A percentile compares a stretch with the other conserved stretches of the same genome.
Evolutionary conservation across 2,797 vertebrate species (phyloP).

Genomic region (Tiaroga cobitis): DNA sequence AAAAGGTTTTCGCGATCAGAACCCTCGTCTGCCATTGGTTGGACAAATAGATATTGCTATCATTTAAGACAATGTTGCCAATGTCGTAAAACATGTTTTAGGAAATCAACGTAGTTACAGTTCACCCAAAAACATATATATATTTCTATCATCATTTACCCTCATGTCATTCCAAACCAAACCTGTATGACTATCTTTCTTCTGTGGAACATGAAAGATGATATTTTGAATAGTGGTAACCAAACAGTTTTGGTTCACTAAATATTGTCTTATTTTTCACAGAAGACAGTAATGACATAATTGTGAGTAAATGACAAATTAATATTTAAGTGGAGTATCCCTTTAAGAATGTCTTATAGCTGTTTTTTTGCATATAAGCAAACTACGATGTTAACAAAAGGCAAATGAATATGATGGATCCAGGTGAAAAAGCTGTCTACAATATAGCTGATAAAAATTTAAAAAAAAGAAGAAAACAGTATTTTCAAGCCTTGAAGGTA

Average conservation of each 20-base stretch:
- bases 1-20: no score
- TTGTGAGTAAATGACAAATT: neutral
- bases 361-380: neutral
- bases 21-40: neutral
- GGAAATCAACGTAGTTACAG: neutral
- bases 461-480: neutral
- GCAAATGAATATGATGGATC: neutral
- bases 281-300: neutral
- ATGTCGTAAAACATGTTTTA: neutral
- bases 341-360: neutral
- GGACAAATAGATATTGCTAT: neutral
- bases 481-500: constrained; percentile 12
- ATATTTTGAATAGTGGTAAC: neutral
- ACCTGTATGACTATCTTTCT: neutral
- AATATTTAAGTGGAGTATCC: neutral
- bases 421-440: neutral
- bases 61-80: neutral
- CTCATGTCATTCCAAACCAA: neutral
- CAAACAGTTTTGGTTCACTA: neutral
- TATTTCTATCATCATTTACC: neutral
- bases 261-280: neutral
- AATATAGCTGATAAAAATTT: neutral
- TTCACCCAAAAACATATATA: neutral
- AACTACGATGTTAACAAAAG: neutral
- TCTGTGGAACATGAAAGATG: neutral